Evolutionary conservation across 1,140 invertebrate genomes (phyloP).

Genomic region (Ladona fulva): DNA sequence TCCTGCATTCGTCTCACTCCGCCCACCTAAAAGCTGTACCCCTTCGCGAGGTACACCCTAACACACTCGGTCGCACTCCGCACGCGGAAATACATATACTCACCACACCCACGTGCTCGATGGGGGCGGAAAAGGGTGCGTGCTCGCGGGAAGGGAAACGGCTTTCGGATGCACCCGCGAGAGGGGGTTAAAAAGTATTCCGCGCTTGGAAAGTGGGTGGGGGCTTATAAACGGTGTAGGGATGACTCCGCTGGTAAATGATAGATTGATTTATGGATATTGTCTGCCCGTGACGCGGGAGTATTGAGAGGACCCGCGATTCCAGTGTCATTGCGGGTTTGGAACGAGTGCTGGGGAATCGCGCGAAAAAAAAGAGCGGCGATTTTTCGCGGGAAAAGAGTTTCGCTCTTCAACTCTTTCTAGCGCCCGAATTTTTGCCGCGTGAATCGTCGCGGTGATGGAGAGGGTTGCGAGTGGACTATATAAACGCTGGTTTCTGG

Average conservation of each 20-base stretch:
- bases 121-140: background rate
- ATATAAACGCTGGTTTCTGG: too few species aligned
- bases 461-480: too few species aligned
- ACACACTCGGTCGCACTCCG: background rate
- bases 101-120: background rate
- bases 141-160: too few species aligned
- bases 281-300: background rate
- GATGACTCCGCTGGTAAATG: background rate
- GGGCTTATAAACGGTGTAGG: too few species aligned
- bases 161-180: too few species aligned
- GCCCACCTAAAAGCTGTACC: background rate
- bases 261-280: slow-evolving; percentile 10
- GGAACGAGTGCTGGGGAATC: background rate
- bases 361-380: background rate
- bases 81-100: background rate
- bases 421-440: too few species aligned
- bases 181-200: too few species aligned
- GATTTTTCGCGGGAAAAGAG: background rate
- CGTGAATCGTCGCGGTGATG: too few species aligned
- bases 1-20: background rate
- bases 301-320: background rate
- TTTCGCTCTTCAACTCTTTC: too few species aligned
- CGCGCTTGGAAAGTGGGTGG: too few species aligned
- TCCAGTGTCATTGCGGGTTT: background rate
- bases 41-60: background rate